phyloP scores from a whole-genome alignment of 1,140 invertebrate species.

The Orius insidiosus region DNA sequence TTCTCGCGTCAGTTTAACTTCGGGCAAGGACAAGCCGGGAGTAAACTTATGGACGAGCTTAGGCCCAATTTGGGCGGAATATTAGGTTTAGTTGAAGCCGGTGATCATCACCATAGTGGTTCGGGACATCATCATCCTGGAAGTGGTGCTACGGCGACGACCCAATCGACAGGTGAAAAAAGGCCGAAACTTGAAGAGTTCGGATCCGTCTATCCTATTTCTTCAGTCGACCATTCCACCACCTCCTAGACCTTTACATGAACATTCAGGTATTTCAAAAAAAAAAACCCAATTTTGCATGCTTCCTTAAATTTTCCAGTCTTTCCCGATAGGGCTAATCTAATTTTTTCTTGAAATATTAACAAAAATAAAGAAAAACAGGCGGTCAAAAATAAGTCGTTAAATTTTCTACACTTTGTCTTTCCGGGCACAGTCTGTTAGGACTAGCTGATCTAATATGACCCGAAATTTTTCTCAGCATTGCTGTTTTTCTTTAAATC shows the following conservation, averaged over 20 bases:
- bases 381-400: too few relatives aligned
- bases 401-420: too few relatives aligned
- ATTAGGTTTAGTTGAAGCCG: conserved; percentile 59
- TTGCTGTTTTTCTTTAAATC: too few relatives aligned
- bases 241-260: conserved; percentile 32
- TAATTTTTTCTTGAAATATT: too few relatives aligned
- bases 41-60: conserved; percentile 63
- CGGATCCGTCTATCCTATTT: conserved; percentile 20
- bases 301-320: too few relatives aligned
- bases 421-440: too few relatives aligned
- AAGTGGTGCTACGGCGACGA: conserved; percentile 53
- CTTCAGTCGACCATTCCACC: conserved; percentile 39
- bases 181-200: conserved; percentile 17
- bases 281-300: neutral
- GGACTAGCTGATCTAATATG: too few relatives aligned
- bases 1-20: conserved; percentile 74
- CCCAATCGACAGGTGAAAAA: conserved; percentile 39
- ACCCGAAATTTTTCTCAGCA: too few relatives aligned
- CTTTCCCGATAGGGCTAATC: too few relatives aligned
- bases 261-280: conserved; percentile 33
- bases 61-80: conserved; percentile 60
- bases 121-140: conserved; percentile 20
- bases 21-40: conserved; percentile 12
- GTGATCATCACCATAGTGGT: conserved; percentile 38
- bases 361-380: too few relatives aligned